phyloP scores from a whole-genome alignment of 2,113 vertebrate genomes.

The Turdus rufiventris region DNA sequence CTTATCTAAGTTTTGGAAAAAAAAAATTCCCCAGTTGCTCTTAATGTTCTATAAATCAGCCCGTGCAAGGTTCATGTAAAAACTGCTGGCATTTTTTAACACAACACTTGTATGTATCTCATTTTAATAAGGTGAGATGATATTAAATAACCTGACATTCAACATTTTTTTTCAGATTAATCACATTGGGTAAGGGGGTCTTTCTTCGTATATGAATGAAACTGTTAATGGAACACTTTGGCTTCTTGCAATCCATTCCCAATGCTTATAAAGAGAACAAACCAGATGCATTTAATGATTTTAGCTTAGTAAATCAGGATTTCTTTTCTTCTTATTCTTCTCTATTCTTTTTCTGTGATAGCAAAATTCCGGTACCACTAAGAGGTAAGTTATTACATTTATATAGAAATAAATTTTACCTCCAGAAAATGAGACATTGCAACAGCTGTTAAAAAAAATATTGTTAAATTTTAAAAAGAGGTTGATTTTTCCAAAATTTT shows the following conservation, averaged over 20 bases:
- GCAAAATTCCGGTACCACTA: background rate
- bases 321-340: background rate
- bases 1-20: background rate
- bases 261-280: background rate
- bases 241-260: background rate
- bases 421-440: background rate
- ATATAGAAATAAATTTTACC: background rate
- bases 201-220: background rate
- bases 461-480: background rate
- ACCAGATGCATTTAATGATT: background rate
- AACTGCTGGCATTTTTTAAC: background rate
- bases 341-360: background rate
- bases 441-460: background rate
- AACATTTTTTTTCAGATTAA: background rate
- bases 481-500: background rate
- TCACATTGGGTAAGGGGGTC: accelerated
- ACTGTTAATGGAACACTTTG: background rate
- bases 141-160: background rate
- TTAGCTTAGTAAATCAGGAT: background rate
- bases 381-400: background rate
- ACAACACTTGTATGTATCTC: background rate
- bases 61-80: background rate
- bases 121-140: background rate
- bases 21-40: background rate
- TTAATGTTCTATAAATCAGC: background rate